phyloP scores from a whole-genome alignment of 2,888 invertebrate species.

The Cheilosia grossa region DNA sequence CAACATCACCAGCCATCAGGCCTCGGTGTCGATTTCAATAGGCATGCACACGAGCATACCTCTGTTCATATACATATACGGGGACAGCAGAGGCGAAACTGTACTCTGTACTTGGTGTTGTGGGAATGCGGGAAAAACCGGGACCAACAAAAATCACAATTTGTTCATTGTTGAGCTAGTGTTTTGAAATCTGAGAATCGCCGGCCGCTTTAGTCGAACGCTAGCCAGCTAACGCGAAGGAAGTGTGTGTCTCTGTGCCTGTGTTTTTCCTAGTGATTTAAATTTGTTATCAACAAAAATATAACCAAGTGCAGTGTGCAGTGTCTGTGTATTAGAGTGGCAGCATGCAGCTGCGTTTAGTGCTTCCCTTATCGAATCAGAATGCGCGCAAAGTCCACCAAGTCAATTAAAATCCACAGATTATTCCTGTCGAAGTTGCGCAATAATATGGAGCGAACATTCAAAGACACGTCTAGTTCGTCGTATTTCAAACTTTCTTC shows the following conservation, averaged over 20 bases:
- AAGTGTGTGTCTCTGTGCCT: conserved; percentile 33
- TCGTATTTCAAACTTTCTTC: conserved; percentile 59
- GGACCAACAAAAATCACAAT: conserved; percentile 53
- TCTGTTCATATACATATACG: background rate
- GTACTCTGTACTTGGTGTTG: conserved; percentile 39
- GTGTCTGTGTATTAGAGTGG: background rate
- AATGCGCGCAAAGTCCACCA: conserved; percentile 58
- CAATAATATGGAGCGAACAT: conserved; percentile 73
- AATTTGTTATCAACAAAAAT: conserved; percentile 1
- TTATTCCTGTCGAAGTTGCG: conserved; percentile 56
- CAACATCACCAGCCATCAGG: conserved; percentile 4
- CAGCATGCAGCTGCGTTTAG: conserved; percentile 61
- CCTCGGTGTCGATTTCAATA: conserved; percentile 16
- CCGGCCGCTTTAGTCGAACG: conserved; percentile 45
- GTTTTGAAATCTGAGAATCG: conserved; percentile 28
- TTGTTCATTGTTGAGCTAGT: conserved; percentile 38
- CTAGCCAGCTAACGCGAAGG: conserved; percentile 15
- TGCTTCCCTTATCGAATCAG: conserved; percentile 28
- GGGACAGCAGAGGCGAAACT: conserved; percentile 15
- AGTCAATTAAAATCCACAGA: conserved; percentile 38
- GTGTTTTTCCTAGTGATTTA: background rate
- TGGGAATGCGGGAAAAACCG: conserved; percentile 58
- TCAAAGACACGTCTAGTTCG: conserved; percentile 66
- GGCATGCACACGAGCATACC: conserved; percentile 19
- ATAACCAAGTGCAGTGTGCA: conserved; percentile 16